These are phyloP conservation scores for Laupala kohalensis DNA, from an alignment of 1,140 invertebrate species.

Conservation along the genomic window DNA sequence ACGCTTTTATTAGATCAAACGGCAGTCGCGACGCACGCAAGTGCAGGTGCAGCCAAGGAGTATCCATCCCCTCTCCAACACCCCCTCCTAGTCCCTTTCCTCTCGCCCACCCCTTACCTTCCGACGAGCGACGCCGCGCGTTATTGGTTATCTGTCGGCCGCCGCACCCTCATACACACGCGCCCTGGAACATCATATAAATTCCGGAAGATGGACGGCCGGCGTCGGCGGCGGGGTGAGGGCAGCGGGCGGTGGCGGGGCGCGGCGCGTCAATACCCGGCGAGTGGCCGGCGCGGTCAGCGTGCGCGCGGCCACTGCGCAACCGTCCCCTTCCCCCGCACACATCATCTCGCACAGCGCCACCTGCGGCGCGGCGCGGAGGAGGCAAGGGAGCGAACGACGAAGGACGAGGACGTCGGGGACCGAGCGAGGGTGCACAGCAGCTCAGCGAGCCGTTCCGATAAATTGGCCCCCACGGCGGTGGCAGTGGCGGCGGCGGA, in stretches of 20 bases:
- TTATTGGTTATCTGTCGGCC: background rate
- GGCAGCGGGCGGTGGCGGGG: background rate
- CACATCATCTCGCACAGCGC: background rate
- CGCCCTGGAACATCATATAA: background rate
- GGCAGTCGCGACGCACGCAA: background rate
- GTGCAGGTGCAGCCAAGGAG: background rate
- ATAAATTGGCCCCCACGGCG: background rate
- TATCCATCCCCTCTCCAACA: background rate
- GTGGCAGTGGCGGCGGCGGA: too few species aligned
- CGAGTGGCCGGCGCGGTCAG: background rate
- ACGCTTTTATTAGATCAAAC: background rate
- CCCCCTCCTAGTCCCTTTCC: background rate
- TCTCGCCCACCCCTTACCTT: background rate
- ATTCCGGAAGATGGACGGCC: background rate
- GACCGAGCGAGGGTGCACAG: background rate
- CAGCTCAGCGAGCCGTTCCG: background rate
- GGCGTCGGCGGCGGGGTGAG: background rate
- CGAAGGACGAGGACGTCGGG: too few species aligned
- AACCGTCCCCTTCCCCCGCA: background rate
- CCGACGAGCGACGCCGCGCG: too few species aligned
- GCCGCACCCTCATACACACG: background rate
- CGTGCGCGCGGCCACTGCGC: background rate
- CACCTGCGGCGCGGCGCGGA: background rate
- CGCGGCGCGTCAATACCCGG: background rate
- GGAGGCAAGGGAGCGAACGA: background rate